Evolutionary conservation across 1,140 invertebrate genomes (phyloP).

Genomic region (Saccostrea echinata): DNA sequence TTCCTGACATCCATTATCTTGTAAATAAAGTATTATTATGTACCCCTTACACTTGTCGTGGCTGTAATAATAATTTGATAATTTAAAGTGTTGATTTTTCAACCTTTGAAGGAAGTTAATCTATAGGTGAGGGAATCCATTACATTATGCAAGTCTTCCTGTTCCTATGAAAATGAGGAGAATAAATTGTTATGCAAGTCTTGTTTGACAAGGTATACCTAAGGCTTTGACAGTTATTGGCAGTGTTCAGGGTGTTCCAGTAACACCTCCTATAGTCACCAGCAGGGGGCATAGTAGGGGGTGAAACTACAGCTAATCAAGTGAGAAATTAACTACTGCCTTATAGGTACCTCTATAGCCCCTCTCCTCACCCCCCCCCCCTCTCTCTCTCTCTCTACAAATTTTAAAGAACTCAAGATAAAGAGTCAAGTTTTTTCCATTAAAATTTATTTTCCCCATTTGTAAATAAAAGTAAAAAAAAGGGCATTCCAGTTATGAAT

Average conservation of each 20-base stretch:
- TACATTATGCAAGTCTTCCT: conserved; percentile 12
- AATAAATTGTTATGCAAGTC: conserved; percentile 10
- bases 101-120: neutral
- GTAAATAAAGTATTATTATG: neutral
- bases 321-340: neutral
- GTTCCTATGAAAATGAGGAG: neutral
- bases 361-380: too few species aligned
- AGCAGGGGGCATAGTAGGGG: neutral
- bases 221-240: neutral
- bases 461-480: too few species aligned
- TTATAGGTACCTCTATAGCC: neutral
- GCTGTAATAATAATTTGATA: neutral
- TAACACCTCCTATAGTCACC: neutral
- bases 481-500: too few species aligned
- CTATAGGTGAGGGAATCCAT: neutral
- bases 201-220: neutral
- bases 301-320: neutral
- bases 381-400: too few species aligned
- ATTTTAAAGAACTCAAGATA: too few species aligned
- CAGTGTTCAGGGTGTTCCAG: neutral
- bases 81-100: neutral
- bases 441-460: too few species aligned
- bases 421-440: too few species aligned
- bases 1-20: conserved; percentile 13
- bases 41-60: neutral